Evolutionary conservation across 2,113 vertebrate species (phyloP).

Genomic region (Gymnogyps californianus): DNA sequence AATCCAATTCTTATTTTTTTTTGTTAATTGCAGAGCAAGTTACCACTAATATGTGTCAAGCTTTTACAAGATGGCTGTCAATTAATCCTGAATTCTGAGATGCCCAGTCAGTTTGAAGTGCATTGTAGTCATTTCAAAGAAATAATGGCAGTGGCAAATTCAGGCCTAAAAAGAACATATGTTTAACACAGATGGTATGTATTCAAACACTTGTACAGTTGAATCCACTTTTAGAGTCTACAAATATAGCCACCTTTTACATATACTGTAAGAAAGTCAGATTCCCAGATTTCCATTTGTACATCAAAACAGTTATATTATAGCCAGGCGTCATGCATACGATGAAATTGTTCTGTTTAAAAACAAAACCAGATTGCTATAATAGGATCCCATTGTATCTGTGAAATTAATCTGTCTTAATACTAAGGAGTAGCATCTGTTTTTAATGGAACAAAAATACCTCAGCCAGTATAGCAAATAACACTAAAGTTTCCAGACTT

Average conservation of each 20-base stretch:
- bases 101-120: neutral
- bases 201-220: conserved; percentile 38
- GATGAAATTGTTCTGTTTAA: conserved; percentile 35
- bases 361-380: conserved; percentile 51
- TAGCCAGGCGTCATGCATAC: neutral
- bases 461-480: conserved; percentile 11
- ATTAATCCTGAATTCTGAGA: neutral
- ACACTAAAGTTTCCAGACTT: neutral
- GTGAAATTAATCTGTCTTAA: conserved; percentile 50
- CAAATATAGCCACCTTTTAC: conserved; percentile 39
- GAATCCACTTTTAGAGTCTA: conserved; percentile 21
- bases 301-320: conserved; percentile 42
- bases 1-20: neutral
- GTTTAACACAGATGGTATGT: conserved; percentile 41
- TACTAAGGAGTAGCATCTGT: conserved; percentile 25
- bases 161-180: conserved; percentile 12
- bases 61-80: neutral
- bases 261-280: conserved; percentile 11
- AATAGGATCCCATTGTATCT: conserved; percentile 41
- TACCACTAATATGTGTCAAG: neutral
- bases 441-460: conserved; percentile 47
- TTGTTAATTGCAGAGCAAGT: neutral
- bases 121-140: neutral
- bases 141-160: neutral
- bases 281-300: conserved; percentile 47